Evolutionary conservation across 2,888 invertebrate species (phyloP), one percentile per base, ranked within the genome.

Genomic region (Pseudoips prasinana): DNA sequence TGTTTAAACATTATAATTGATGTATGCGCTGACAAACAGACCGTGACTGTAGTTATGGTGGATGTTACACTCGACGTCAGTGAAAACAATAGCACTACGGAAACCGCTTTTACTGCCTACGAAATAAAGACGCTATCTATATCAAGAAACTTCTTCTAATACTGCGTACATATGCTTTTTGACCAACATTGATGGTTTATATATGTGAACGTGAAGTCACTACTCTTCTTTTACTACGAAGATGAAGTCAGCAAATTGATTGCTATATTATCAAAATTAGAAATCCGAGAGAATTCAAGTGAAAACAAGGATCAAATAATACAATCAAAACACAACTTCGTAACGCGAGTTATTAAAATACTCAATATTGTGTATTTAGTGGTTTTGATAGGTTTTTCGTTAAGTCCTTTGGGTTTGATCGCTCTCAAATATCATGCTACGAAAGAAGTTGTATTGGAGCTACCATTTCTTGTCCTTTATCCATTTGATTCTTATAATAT

Each of bases 391-490:
- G 39, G 51, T 0, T 83, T 80, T 38, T 42, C 56, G 0, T 2
- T 64, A 0, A 66, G 61, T 29, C 73, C 81, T 0, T 28, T 75
- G 0, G 25, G 64, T 10, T 17, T 77, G 7, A 71, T 68, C 10
- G 34, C 33, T 1, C 9, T 67, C 1, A 71, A 67, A 5, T 84
- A 78, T 54, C 46, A 40, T 5, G 54, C 56, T 8, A 68, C 64
- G 0, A 56, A 59, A 1, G 52, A 70, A 25, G 4, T 76, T 0
- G 60, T 71, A 4, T 41, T 73, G 8, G 20, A 66, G 8, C 29
- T 80, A 8, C 82, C 81, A 0, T 75, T 78, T 37, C 34, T 67
- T 0, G 51, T 73, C 9, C 25, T 63, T 8, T 83, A 81, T 61
- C 83, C 82, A 0, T 79, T 84, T 30, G 63, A 82, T 49, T 38